phyloP scores from a whole-genome alignment of 2,113 vertebrate species.

The Phylloscopus whistleri region DNA sequence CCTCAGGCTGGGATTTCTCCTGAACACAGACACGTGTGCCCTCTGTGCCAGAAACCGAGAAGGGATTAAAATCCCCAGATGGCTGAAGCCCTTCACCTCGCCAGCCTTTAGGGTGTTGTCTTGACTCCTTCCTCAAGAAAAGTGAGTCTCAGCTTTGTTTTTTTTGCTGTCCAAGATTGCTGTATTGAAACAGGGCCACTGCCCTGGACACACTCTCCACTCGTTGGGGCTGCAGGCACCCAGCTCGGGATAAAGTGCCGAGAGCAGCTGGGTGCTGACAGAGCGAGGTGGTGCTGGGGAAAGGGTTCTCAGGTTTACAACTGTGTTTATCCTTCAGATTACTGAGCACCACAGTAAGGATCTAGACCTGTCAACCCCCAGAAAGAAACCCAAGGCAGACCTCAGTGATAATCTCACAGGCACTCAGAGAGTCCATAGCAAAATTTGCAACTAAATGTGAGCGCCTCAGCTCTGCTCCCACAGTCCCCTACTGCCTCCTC shows the following conservation, averaged over 20 bases:
- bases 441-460: neutral
- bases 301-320: neutral
- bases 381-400: neutral
- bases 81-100: neutral
- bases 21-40: accelerated
- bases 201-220: neutral
- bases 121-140: neutral
- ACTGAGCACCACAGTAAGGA: neutral
- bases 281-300: accelerated
- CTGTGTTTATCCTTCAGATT: neutral
- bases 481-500: neutral
- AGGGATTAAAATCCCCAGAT: neutral
- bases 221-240: accelerated
- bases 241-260: accelerated
- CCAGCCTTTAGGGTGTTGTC: neutral
- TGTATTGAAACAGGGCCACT: neutral
- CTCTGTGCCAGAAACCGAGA: neutral
- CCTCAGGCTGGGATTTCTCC: neutral
- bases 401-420: neutral
- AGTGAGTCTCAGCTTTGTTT: neutral
- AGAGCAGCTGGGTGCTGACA: neutral
- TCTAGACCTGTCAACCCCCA: neutral
- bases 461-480: neutral
- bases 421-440: neutral
- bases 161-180: neutral